These are phyloP conservation scores for Cottoperca gobio DNA, from an alignment of 2,797 vertebrate species.

Conservation along the genomic window DNA sequence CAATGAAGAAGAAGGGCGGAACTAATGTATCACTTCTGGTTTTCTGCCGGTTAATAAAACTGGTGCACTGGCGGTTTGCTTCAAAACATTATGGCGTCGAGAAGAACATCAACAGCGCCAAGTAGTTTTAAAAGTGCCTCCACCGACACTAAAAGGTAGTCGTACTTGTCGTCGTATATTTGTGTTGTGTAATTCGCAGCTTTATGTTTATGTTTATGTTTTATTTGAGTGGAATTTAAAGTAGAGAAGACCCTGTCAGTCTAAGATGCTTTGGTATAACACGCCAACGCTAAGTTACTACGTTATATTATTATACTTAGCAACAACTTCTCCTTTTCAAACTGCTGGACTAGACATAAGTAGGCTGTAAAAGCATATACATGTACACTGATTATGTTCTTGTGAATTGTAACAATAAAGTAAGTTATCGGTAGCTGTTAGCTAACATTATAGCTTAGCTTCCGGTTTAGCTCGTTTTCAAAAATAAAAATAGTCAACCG, in stretches of 20 bases:
- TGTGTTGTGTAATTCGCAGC: accelerated
- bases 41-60: constrained; percentile 12
- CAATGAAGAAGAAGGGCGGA: constrained; percentile 30
- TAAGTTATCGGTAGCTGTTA: not conserved
- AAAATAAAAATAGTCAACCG: not conserved
- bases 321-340: not conserved
- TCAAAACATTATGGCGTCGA: constrained; percentile 78
- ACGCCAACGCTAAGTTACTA: too few relatives aligned
- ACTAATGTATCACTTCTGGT: constrained; percentile 9
- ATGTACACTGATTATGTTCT: not conserved
- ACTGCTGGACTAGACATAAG: not conserved
- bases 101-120: constrained; percentile 40
- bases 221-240: not conserved
- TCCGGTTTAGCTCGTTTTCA: not conserved
- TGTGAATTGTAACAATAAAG: not conserved
- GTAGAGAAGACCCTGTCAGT: not conserved
- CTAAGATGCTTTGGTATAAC: not conserved
- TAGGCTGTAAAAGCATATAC: not conserved
- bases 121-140: constrained; percentile 42
- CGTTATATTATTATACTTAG: not conserved
- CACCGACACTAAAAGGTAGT: constrained; percentile 65
- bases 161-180: accelerated
- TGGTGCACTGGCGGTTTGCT: constrained; percentile 55
- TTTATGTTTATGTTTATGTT: not conserved
- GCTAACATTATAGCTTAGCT: not conserved